These are phyloP conservation scores for Andrena hattorfiana DNA, from an alignment of 2,888 invertebrate genomes.

Conservation along the genomic window DNA sequence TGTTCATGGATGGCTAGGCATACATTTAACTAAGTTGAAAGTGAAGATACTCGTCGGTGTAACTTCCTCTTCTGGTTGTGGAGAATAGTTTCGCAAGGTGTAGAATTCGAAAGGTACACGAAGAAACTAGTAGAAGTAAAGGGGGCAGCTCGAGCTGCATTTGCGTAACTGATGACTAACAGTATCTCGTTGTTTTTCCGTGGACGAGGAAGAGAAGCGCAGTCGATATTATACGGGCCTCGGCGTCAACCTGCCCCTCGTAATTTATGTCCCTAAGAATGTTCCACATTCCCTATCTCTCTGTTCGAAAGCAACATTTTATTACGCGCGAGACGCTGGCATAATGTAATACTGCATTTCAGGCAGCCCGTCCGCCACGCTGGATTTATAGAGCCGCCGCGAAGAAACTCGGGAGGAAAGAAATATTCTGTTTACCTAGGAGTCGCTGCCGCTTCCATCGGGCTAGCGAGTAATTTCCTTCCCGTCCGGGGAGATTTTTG, in stretches of 20 bases:
- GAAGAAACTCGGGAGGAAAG: slow-evolving; percentile 24
- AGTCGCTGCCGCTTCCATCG: neutral
- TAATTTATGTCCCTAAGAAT: slow-evolving; percentile 60
- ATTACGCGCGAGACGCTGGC: slow-evolving; percentile 61
- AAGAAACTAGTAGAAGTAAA: neutral
- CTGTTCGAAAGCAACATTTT: slow-evolving; percentile 60
- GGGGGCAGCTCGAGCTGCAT: neutral
- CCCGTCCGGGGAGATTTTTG: neutral
- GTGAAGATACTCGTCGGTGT: neutral
- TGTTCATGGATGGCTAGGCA: too few species aligned
- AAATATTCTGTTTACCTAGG: slow-evolving; percentile 38
- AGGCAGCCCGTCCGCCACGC: slow-evolving; percentile 26
- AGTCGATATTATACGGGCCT: slow-evolving; percentile 45
- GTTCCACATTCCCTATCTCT: slow-evolving; percentile 52
- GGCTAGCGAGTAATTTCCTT: slow-evolving; percentile 17
- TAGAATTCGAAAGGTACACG: neutral
- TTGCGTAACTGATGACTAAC: slow-evolving; percentile 5
- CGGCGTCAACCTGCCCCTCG: slow-evolving; percentile 33
- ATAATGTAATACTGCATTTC: slow-evolving; percentile 56
- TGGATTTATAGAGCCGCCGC: slow-evolving; percentile 46
- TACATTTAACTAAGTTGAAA: neutral
- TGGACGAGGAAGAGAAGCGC: slow-evolving; percentile 1
- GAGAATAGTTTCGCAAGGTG: neutral
- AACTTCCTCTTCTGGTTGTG: neutral
- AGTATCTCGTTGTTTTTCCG: slow-evolving; percentile 14